A percentile compares a stretch with the other conserved stretches of the same genome.
phyloP scores from a whole-genome alignment of 2,888 invertebrate species.

The Drosophila percnosoma region DNA sequence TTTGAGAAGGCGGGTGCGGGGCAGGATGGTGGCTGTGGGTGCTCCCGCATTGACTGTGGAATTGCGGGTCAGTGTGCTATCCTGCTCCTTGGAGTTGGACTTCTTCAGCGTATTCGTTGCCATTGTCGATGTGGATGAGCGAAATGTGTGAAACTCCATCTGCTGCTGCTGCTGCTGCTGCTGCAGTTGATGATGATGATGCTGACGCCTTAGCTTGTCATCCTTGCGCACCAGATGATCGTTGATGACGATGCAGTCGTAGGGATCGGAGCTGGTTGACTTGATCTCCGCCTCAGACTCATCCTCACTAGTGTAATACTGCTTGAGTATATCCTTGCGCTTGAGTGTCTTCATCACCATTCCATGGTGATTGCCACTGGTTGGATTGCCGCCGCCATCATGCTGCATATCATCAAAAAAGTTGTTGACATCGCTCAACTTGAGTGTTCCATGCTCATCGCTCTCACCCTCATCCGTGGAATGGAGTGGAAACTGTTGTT shows the following conservation, averaged over 20 bases:
- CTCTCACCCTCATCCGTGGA: conserved; percentile 82
- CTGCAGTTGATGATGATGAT: conserved; percentile 61
- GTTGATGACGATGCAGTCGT: conserved; percentile 93
- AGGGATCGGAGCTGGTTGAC: conserved; percentile 90
- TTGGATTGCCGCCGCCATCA: conserved; percentile 82
- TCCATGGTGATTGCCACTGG: conserved; percentile 86
- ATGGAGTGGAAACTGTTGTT: conserved; percentile 64
- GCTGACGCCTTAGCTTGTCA: conserved; percentile 83
- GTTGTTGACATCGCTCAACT: conserved; percentile 87
- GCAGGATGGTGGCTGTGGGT: conserved; percentile 83
- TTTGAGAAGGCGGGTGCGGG: conserved; percentile 82
- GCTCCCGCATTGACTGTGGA: conserved; percentile 84
- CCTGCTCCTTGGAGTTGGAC: conserved; percentile 67
- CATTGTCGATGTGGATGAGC: conserved; percentile 85
- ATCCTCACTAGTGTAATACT: conserved; percentile 88
- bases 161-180: conserved; percentile 82
- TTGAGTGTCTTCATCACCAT: conserved; percentile 90
- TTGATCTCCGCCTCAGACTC: conserved; percentile 86
- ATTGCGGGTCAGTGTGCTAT: conserved; percentile 86
- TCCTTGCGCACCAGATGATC: conserved; percentile 87
- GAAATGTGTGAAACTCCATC: conserved; percentile 85
- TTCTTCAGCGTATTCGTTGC: conserved; percentile 83
- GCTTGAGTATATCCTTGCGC: conserved; percentile 90
- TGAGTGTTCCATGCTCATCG: conserved; percentile 83
- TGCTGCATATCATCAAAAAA: conserved; percentile 80